A percentile compares a stretch with the other conserved stretches of the same genome.
Conservation (phyloP, 1,140 invertebrate species). For the Pseudomyrmex dendroicus region DNA sequence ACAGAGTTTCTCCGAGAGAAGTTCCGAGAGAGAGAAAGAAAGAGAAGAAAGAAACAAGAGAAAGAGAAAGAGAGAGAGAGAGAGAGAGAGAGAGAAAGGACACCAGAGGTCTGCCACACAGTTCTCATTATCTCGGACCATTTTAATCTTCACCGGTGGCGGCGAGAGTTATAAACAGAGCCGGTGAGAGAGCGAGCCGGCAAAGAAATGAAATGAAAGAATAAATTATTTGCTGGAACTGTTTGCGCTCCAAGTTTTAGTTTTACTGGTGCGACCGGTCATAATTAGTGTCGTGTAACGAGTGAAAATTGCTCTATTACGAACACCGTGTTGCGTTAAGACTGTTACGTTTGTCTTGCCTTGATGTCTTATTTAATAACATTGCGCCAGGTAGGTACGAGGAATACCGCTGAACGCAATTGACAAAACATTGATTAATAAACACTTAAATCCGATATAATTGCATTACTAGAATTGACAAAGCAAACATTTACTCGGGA, state of each 20-base stretch:
- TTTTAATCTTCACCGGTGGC: constrained; percentile 76
- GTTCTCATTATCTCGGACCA: constrained; percentile 77
- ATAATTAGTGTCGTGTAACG: constrained; percentile 57
- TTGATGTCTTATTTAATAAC: neutral
- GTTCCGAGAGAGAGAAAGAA: constrained; percentile 25
- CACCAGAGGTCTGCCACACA: constrained; percentile 59
- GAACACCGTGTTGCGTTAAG: constrained; percentile 1
- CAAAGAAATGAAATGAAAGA: constrained; percentile 75
- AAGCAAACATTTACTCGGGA: constrained; percentile 12
- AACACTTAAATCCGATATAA: constrained; percentile 30
- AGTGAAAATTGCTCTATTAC: constrained; percentile 34
- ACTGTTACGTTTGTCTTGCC: neutral
- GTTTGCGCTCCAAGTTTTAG: constrained; percentile 47
- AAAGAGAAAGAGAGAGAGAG: constrained; percentile 32
- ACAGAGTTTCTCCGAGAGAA: constrained; percentile 39
- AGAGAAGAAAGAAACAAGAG: constrained; percentile 5
- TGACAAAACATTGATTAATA: neutral
- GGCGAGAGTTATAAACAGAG: constrained; percentile 75
- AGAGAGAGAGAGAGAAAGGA: constrained; percentile 10
- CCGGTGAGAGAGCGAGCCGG: constrained; percentile 39
- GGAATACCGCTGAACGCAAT: neutral
- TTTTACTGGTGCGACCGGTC: constrained; percentile 46
- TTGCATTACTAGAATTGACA: constrained; percentile 21
- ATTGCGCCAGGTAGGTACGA: neutral
- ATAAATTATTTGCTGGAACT: constrained; percentile 73